Percentiles rank a stretch among this genome's conserved stretches.
These are phyloP conservation scores for Strix aluco DNA, from an alignment of 2,113 vertebrate genomes.

Conservation along the genomic window DNA sequence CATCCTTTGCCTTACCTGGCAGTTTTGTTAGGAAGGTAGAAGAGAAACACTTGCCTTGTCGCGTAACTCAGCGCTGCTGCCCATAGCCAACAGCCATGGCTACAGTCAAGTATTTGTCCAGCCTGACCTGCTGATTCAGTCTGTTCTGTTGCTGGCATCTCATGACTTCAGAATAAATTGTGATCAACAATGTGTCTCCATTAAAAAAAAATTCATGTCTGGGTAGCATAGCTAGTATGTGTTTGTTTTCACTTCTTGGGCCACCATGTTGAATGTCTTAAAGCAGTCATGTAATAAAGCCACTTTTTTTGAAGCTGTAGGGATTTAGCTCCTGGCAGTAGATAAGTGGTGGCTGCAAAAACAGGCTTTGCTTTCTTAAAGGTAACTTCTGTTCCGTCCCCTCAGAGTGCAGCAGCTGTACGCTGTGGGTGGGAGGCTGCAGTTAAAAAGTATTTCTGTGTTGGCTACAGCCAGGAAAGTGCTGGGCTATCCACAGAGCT, in stretches of 20 bases:
- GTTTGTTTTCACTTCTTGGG: neutral
- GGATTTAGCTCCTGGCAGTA: neutral
- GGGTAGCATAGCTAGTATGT: neutral
- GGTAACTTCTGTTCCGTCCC: neutral
- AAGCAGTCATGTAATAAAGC: neutral
- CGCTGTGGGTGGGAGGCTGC: neutral
- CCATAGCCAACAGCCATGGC: slow-evolving; percentile 65
- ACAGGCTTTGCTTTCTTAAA: neutral
- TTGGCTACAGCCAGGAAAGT: neutral
- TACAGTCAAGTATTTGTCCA: slow-evolving; percentile 78
- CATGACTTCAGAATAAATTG: slow-evolving; percentile 87
- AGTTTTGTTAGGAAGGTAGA: slow-evolving; percentile 63
- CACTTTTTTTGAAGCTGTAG: neutral
- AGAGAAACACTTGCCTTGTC: slow-evolving; percentile 71
- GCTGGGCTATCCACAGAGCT: accelerated
- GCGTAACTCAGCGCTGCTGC: slow-evolving; percentile 81
- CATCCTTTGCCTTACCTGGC: slow-evolving; percentile 74
- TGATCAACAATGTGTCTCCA: slow-evolving; percentile 73
- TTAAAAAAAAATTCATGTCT: slow-evolving; percentile 20
- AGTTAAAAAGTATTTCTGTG: neutral
- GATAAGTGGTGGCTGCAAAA: neutral
- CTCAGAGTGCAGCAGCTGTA: neutral
- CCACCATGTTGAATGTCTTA: neutral
- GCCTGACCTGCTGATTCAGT: slow-evolving; percentile 72
- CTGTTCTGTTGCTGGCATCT: slow-evolving; percentile 87